Evolutionary conservation across 1,140 invertebrate species (phyloP).

Genomic region (Zaprionus capensis): DNA sequence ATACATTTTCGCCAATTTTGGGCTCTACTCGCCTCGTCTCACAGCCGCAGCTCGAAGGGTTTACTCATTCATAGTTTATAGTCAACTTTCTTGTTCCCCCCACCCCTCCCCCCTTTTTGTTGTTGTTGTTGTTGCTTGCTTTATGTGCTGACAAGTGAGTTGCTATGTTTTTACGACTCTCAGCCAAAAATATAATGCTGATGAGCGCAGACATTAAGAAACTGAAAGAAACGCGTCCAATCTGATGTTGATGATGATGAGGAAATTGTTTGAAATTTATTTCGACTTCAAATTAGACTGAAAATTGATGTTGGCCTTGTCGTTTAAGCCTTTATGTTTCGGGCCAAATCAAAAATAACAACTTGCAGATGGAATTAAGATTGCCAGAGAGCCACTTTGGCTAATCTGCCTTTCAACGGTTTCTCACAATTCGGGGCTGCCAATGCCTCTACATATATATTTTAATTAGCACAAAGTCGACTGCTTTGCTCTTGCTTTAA

Average conservation of each 20-base stretch:
- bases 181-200: slow-evolving; percentile 32
- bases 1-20: background rate
- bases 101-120: background rate
- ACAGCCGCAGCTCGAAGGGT: background rate
- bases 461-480: slow-evolving; percentile 40
- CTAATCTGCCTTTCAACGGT: slow-evolving; percentile 48
- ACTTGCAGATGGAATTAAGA: slow-evolving; percentile 47
- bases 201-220: slow-evolving; percentile 33
- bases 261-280: no score
- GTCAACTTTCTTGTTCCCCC: background rate
- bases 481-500: slow-evolving; percentile 18
- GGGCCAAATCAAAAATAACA: slow-evolving; percentile 36
- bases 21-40: slow-evolving; percentile 2
- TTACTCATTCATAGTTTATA: slow-evolving; percentile 34
- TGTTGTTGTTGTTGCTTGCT: slow-evolving; percentile 16
- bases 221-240: background rate
- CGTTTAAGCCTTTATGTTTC: slow-evolving; percentile 4
- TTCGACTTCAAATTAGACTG: background rate
- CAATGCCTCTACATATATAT: slow-evolving; percentile 40
- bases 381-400: slow-evolving; percentile 37
- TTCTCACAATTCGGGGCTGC: slow-evolving; percentile 33
- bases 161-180: slow-evolving; percentile 9
- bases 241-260: background rate
- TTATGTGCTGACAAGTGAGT: slow-evolving; percentile 35
- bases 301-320: slow-evolving; percentile 10